phyloP scores from a whole-genome alignment of 1,140 invertebrate genomes.

The Tigriopus japonicus region DNA sequence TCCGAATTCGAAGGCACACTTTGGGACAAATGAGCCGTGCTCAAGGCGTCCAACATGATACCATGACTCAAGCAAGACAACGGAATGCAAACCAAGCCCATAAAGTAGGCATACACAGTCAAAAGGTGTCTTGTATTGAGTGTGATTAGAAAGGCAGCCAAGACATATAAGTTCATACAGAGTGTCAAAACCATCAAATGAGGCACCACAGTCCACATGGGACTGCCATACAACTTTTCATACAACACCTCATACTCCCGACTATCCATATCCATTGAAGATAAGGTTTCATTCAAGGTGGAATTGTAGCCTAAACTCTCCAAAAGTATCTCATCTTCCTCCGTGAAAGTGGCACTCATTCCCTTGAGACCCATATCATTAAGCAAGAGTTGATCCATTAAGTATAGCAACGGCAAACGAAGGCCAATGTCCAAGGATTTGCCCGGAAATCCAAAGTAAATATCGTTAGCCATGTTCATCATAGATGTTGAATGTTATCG shows the following conservation, averaged over 20 bases:
- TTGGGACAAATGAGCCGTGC: too few relatives aligned
- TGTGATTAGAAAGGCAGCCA: not conserved
- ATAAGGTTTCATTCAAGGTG: not conserved
- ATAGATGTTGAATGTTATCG: too few relatives aligned
- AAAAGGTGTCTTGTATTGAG: not conserved
- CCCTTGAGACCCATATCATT: not conserved
- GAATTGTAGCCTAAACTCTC: not conserved
- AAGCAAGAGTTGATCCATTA: not conserved
- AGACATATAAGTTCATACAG: not conserved
- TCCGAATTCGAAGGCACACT: too few relatives aligned
- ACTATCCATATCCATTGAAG: not conserved
- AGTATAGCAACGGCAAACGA: not conserved
- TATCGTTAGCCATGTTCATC: too few relatives aligned
- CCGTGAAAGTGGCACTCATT: not conserved
- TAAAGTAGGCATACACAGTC: not conserved
- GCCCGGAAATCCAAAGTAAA: not conserved
- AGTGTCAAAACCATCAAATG: not conserved
- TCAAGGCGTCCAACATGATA: too few relatives aligned
- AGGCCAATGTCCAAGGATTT: slow-evolving; percentile 7
- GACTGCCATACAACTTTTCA: too few relatives aligned
- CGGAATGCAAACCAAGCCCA: not conserved
- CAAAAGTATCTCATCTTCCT: not conserved
- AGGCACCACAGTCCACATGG: not conserved
- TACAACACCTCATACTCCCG: not conserved
- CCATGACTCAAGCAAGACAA: too few relatives aligned